Conservation (phyloP, 2,113 vertebrate genomes). For the Passer montanus region DNA sequence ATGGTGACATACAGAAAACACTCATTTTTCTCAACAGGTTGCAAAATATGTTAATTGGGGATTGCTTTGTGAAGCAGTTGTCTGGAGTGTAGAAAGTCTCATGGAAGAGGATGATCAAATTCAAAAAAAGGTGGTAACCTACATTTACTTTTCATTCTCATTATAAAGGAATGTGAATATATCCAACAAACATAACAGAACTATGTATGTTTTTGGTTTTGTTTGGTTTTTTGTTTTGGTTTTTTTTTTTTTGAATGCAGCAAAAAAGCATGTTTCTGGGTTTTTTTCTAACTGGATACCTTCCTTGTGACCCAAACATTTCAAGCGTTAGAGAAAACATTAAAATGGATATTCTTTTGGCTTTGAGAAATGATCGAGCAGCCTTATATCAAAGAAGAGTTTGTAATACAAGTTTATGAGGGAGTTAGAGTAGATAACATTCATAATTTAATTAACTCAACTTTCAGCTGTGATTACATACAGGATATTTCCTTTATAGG, state of each 20-base stretch:
- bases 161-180: neutral
- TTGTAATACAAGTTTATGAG: constrained; percentile 15
- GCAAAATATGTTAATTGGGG: neutral
- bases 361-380: constrained; percentile 30
- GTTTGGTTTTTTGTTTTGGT: too few relatives aligned
- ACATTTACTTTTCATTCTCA: neutral
- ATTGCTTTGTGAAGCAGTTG: neutral
- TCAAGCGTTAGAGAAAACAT: neutral
- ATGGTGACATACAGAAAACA: neutral
- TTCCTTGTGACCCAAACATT: neutral
- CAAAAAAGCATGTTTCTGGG: rapidly evolving
- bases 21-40: neutral
- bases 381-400: neutral
- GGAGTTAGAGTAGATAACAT: neutral
- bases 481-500: neutral
- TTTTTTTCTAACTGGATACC: neutral
- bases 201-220: neutral
- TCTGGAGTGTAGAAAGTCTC: neutral
- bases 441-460: constrained; percentile 24
- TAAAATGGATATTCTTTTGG: neutral
- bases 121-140: neutral
- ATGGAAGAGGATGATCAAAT: neutral
- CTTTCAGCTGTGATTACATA: constrained; percentile 23
- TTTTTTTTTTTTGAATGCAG: neutral
- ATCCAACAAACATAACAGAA: neutral